A percentile compares a stretch with the other conserved stretches of the same genome.
These are phyloP conservation scores for Cepphus grylle DNA, from an alignment of 2,113 vertebrate species.

Conservation along the genomic window DNA sequence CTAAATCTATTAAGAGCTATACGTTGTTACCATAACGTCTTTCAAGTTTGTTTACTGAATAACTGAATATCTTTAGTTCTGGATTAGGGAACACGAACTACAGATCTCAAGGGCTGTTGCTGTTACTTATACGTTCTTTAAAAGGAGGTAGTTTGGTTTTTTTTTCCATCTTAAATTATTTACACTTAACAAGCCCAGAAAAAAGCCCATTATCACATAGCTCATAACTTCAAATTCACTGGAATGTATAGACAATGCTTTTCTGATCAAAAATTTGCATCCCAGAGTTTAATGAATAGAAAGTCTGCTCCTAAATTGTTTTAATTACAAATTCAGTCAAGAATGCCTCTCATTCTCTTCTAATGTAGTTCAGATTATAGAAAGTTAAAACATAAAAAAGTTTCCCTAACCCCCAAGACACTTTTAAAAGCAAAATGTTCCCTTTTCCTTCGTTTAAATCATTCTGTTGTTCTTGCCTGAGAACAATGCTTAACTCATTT, in stretches of 20 bases:
- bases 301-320: neutral
- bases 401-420: neutral
- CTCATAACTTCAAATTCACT: slow-evolving; percentile 14
- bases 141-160: neutral
- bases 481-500: neutral
- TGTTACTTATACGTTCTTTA: slow-evolving; percentile 39
- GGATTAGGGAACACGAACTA: neutral
- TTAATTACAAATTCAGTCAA: slow-evolving; percentile 34
- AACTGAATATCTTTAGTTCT: slow-evolving; percentile 53
- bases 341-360: neutral
- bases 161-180: slow-evolving; percentile 56
- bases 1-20: neutral
- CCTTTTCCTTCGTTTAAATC: neutral
- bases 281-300: neutral
- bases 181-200: neutral
- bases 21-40: slow-evolving; percentile 17
- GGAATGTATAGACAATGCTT: neutral
- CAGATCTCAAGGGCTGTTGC: neutral
- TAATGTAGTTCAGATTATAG: slow-evolving; percentile 14
- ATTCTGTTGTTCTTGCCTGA: neutral
- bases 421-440: slow-evolving; percentile 12
- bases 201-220: slow-evolving; percentile 12
- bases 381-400: neutral
- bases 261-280: neutral
- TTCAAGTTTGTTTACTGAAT: slow-evolving; percentile 53